A percentile compares a stretch with the other conserved stretches of the same genome.
Conservation (phyloP, 2,113 vertebrate genomes). For the Rhinoderma darwinii region DNA sequence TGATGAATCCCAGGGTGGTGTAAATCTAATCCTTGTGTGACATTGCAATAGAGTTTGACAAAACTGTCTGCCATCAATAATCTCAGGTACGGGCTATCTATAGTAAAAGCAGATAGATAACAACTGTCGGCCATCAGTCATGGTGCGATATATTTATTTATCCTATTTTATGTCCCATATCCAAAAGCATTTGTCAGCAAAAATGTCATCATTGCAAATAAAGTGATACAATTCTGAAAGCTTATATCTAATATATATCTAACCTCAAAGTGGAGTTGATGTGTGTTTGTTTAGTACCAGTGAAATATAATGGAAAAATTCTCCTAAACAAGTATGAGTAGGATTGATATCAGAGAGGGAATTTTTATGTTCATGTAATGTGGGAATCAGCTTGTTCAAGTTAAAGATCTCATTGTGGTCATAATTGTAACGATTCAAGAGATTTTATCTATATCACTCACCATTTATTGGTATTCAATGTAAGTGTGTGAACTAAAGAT, state of each 20-base stretch:
- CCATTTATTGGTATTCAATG: too few species aligned
- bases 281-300: background rate
- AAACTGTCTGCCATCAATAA: constrained; percentile 37
- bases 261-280: background rate
- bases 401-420: too few species aligned
- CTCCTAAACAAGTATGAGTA: too few species aligned
- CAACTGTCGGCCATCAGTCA: constrained; percentile 12
- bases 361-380: too few species aligned
- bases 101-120: constrained; percentile 25
- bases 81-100: constrained; percentile 28
- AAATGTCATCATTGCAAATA: constrained; percentile 9
- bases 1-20: constrained; percentile 21
- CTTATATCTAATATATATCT: background rate
- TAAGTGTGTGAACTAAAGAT: too few species aligned
- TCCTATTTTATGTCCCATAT: background rate
- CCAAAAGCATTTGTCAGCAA: constrained; percentile 22
- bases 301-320: background rate
- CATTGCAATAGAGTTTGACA: constrained; percentile 39
- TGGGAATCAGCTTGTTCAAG: too few species aligned
- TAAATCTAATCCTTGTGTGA: constrained; percentile 41
- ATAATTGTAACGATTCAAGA: too few species aligned
- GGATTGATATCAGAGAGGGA: too few species aligned
- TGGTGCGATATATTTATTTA: constrained; percentile 9
- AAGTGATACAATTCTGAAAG: background rate
- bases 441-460: too few species aligned